Conservation (phyloP, 2,113 vertebrate species). For the Hiodon alosoides region DNA sequence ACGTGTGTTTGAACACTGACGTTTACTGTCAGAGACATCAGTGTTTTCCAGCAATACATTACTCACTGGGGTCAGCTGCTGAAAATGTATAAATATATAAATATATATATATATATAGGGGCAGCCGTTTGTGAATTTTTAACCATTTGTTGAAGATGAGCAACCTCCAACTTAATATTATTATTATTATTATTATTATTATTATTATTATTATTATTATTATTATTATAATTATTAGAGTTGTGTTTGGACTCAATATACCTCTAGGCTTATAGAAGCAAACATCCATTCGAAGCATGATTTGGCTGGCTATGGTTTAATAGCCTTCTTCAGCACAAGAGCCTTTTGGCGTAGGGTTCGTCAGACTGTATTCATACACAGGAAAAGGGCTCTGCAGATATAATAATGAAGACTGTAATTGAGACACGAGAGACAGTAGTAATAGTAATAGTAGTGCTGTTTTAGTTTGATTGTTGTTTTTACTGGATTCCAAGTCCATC, state of each 20-base stretch:
- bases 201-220: too few relatives aligned
- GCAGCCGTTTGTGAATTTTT: not conserved
- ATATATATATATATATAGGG: not conserved
- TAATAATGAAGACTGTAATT: too few relatives aligned
- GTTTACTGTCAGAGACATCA: not conserved
- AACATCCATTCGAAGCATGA: constrained; percentile 5
- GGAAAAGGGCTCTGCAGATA: not conserved
- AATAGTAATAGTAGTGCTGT: too few relatives aligned
- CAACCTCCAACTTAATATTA: constrained; percentile 20
- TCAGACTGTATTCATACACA: not conserved
- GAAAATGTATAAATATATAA: not conserved
- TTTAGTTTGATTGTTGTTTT: too few relatives aligned
- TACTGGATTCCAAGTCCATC: too few relatives aligned
- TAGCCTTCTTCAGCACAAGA: not conserved
- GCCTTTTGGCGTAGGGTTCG: not conserved
- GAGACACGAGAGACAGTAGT: too few relatives aligned
- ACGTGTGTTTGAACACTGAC: not conserved
- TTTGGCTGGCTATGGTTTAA: not conserved
- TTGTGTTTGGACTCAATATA: constrained; percentile 15
- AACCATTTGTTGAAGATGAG: constrained; percentile 18
- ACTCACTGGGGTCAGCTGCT: not conserved
- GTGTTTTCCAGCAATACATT: constrained; percentile 6
- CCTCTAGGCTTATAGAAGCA: constrained; percentile 6
- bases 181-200: too few relatives aligned
- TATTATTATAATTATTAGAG: not conserved